Evolutionary conservation across 2,888 invertebrate species (phyloP), one percentile per base, ranked within the genome.

Genomic region (Latrodectus hesperus): DNA sequence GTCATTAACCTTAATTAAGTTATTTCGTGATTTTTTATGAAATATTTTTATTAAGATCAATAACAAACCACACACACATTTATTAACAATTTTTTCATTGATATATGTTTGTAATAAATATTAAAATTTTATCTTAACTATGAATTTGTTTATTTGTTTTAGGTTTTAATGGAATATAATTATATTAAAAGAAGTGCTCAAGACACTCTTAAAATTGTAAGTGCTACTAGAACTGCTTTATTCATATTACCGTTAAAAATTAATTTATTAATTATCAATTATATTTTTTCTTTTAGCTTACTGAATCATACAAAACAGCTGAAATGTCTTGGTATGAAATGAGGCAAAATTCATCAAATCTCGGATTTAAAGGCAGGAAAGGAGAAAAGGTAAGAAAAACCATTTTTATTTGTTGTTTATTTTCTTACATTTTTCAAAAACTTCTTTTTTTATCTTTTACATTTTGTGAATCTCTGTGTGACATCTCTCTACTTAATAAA

Each of bases 131-230:
- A 38, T 38, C 38, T 38, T 38, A 38, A 38, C 5, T 38, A 6
- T 3, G 0, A 38, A 38, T 38, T 38, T 38, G 6, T 38, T 71
- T 71, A 52, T 51, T 49, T 49, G n/a, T 81, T 88, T 49, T n/a
- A 80, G 83, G 84, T 87, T 79, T 71, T 87, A 12, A 26, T 79
- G 60, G 88, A 88, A 73, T 82, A 67, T 38, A 85, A 92, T 88
- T 91, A 91, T 87, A 92, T 92, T 88, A 91, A 86, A 77, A 86
- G 78, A 64, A 89, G 76, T 81, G 86, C 90, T 49, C 72, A 74
- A 14, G 79, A 76, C 38, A 81, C 82, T 11, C 81, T 90, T 26
- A 84, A 89, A 87, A 76, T 87, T 75, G 90, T 90, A 90, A 79
- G 88, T 88, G 52, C 68, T 26, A n/a, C 17, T 53, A 65, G n/a